Evolutionary conservation across 2,888 invertebrate genomes (phyloP).

Genomic region (Ligdia adustata): DNA sequence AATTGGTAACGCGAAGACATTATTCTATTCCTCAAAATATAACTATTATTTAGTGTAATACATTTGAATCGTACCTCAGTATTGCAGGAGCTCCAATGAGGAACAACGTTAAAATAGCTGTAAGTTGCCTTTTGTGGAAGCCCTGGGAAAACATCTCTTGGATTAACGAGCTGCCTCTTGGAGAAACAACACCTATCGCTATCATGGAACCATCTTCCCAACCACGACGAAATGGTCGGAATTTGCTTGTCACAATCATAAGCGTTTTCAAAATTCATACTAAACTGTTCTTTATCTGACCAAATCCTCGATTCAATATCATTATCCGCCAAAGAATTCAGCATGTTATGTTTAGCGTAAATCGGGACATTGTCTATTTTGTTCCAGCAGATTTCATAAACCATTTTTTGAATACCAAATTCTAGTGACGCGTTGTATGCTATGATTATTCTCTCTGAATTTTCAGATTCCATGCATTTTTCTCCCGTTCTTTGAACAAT

Average conservation of each 20-base stretch:
- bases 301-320: slow-evolving; percentile 33
- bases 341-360: slow-evolving; percentile 43
- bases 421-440: slow-evolving; percentile 37
- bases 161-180: slow-evolving; percentile 53
- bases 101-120: slow-evolving; percentile 54
- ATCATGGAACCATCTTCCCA: slow-evolving; percentile 28
- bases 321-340: slow-evolving; percentile 32
- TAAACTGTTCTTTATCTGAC: slow-evolving; percentile 36
- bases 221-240: slow-evolving; percentile 22
- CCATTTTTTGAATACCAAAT: slow-evolving; percentile 32
- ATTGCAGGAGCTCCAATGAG: slow-evolving; percentile 62
- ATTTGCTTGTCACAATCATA: slow-evolving; percentile 50
- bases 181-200: slow-evolving; percentile 52
- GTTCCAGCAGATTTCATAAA: slow-evolving; percentile 56
- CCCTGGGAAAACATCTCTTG: slow-evolving; percentile 54
- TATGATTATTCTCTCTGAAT: slow-evolving; percentile 45
- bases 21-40: too few species aligned
- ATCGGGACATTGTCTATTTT: slow-evolving; percentile 42
- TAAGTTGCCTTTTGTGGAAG: slow-evolving; percentile 49
- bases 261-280: slow-evolving; percentile 41
- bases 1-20: too few species aligned
- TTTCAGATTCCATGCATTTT: slow-evolving; percentile 36
- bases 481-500: slow-evolving; percentile 29
- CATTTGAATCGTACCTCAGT: slow-evolving; percentile 40
- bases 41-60: too few species aligned